These are phyloP conservation scores for Neodiprion fabricii DNA, from an alignment of 1,140 invertebrate species.

Conservation along the genomic window DNA sequence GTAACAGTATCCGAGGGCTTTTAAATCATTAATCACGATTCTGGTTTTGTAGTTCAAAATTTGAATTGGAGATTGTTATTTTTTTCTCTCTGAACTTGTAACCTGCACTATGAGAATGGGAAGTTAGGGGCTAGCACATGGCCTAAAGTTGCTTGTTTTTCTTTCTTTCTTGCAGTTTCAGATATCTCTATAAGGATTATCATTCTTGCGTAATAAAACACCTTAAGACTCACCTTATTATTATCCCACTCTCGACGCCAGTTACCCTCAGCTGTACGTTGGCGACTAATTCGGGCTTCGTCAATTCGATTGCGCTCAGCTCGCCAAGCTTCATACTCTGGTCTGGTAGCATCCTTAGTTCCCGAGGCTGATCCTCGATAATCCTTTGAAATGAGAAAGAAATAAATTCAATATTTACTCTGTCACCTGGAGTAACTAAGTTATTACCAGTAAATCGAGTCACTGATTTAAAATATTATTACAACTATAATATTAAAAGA, in stretches of 20 bases:
- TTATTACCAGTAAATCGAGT: no score
- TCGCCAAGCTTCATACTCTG: slow-evolving; percentile 60
- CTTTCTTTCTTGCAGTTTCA: no score
- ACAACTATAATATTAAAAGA: slow-evolving; percentile 10
- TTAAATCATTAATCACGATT: no score
- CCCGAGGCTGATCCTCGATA: slow-evolving; percentile 18
- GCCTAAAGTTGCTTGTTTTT: no score
- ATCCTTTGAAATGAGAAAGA: background rate
- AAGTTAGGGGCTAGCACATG: no score
- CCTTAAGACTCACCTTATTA: slow-evolving; percentile 49
- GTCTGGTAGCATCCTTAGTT: slow-evolving; percentile 42
- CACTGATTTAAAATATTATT: no score
- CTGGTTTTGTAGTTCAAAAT: no score
- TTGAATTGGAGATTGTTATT: no score
- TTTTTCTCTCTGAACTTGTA: no score
- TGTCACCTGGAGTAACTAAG: no score
- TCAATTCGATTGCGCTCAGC: slow-evolving; percentile 60
- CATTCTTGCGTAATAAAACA: background rate
- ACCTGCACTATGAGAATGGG: no score
- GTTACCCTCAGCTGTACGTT: slow-evolving; percentile 59
- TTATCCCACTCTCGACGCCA: slow-evolving; percentile 63
- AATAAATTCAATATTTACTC: background rate
- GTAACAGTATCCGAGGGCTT: no score
- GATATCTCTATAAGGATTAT: background rate
- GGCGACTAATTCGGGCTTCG: slow-evolving; percentile 59